A percentile compares a stretch with the other conserved stretches of the same genome.
Evolutionary conservation across 2,113 vertebrate genomes (phyloP).

Genomic region (Pseudolaguvia tuberculata): DNA sequence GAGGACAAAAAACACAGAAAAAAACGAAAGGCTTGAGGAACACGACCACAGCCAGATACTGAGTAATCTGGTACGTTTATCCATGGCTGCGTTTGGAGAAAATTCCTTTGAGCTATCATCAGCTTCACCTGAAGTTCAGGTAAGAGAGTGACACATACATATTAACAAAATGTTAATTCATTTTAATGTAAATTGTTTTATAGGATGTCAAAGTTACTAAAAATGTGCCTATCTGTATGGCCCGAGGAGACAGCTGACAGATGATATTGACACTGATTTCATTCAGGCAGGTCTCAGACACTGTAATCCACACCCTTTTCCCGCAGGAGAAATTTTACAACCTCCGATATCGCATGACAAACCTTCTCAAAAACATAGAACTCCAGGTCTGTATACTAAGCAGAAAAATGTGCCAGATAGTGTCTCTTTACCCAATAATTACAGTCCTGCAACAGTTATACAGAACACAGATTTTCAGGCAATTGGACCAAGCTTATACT

Average conservation of each 20-base stretch:
- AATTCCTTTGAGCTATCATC: constrained; percentile 75
- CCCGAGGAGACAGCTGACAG: constrained; percentile 55
- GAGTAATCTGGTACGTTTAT: constrained; percentile 83
- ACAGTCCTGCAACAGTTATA: constrained; percentile 13
- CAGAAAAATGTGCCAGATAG: constrained; percentile 16
- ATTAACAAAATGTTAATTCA: not conserved
- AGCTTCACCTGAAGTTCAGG: constrained; percentile 89
- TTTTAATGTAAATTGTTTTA: not conserved
- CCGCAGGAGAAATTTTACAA: constrained; percentile 37
- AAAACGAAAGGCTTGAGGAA: constrained; percentile 51
- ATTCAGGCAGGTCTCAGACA: constrained; percentile 58
- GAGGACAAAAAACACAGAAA: constrained; percentile 59
- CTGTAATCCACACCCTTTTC: constrained; percentile 46
- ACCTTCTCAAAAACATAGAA: constrained; percentile 34
- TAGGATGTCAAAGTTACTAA: constrained; percentile 10
- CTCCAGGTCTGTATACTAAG: constrained; percentile 10
- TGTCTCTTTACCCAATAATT: constrained; percentile 50
- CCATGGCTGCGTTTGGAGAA: constrained; percentile 86
- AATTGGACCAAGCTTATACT: constrained; percentile 45
- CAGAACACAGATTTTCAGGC: not conserved
- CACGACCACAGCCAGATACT: constrained; percentile 77
- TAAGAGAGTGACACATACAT: constrained; percentile 55
- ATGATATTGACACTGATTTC: constrained; percentile 52
- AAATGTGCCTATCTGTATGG: constrained; percentile 47
- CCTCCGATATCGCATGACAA: constrained; percentile 57